These are phyloP conservation scores for Nomada goodeniana DNA, from an alignment of 2,888 invertebrate species.

Conservation along the genomic window DNA sequence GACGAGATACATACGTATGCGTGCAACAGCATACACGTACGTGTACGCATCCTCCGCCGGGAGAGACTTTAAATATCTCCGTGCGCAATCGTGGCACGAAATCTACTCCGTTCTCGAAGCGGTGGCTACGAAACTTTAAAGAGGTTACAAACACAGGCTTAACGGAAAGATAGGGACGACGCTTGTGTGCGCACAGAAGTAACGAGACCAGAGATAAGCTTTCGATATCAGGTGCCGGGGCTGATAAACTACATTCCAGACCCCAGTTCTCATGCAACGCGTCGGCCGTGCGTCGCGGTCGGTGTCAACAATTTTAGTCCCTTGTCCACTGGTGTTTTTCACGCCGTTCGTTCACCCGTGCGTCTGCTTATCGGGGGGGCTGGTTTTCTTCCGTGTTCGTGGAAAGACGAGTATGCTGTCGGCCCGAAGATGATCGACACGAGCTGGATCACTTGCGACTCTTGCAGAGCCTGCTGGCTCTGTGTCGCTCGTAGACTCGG, in stretches of 20 bases:
- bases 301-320: conserved; percentile 74
- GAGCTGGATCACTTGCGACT: conserved; percentile 58
- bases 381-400: not conserved
- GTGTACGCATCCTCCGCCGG: too few species aligned
- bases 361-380: conserved; percentile 21
- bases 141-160: not conserved
- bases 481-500: conserved; percentile 63
- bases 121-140: not conserved
- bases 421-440: conserved; percentile 58
- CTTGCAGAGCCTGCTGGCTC: conserved; percentile 72
- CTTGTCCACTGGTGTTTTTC: conserved; percentile 32
- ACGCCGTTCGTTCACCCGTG: conserved; percentile 50
- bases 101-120: not conserved
- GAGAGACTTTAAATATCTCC: not conserved
- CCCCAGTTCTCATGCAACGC: conserved; percentile 74
- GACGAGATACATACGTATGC: too few species aligned
- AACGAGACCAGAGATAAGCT: conserved; percentile 62
- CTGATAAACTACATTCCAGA: conserved; percentile 76
- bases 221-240: conserved; percentile 77
- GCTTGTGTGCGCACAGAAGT: conserved; percentile 34
- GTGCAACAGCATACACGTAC: too few species aligned
- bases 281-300: conserved; percentile 63
- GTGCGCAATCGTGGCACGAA: not conserved
- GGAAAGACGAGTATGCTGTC: conserved; percentile 22
- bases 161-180: conserved; percentile 34